Evolutionary conservation across 2,113 vertebrate species (phyloP), one percentile per base, ranked within the genome.

Genomic region (Lampris megalopsis): DNA sequence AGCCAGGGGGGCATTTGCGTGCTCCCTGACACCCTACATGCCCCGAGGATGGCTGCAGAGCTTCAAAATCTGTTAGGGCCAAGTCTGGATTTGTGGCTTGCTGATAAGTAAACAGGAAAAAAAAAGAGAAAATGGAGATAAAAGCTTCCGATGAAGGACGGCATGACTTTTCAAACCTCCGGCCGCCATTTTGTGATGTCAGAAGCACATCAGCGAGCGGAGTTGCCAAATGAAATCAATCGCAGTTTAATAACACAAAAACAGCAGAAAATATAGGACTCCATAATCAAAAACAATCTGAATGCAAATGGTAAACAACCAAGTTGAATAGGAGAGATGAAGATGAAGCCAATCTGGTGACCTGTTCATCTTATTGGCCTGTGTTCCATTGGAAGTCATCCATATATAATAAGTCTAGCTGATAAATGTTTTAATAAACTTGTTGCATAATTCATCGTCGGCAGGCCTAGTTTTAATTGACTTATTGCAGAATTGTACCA

Each of bases 381-480:
- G 89, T 92, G 91, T 90, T 92, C 89, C 77, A 85, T 79, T 83
- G 80, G 71, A 92, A 91, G 91, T 92, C 91, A 93, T 93, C 90
- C 90, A 94, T 94, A 94, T 94, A 93, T 94, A 94, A 95, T 94
- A 91, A 92, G 91, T 87, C 84, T 65, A 71, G 85, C 91, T 94
- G 92, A 94, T 95, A 94, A 95, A 95, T 94, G 93, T 95, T 94
- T 94, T 94, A 94, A 93, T 94, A 93, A 94, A 94, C 83, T 87
- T 84, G 80, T 85, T 94, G 92, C 93, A 94, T 95, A 92, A 95
- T 95, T 95, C 84, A 94, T 93, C 83, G 83, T 90, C 83, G 73
- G 90, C 87, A 92, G 92, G 82, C 91, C 92, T 89, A 90, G 89
- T 92, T 94, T 94, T 95, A 94, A 95, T 94, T 94, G 93, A 94